Evolutionary conservation across 2,797 vertebrate species (phyloP), one percentile per base, ranked within the genome.

Genomic region (Channa striata): DNA sequence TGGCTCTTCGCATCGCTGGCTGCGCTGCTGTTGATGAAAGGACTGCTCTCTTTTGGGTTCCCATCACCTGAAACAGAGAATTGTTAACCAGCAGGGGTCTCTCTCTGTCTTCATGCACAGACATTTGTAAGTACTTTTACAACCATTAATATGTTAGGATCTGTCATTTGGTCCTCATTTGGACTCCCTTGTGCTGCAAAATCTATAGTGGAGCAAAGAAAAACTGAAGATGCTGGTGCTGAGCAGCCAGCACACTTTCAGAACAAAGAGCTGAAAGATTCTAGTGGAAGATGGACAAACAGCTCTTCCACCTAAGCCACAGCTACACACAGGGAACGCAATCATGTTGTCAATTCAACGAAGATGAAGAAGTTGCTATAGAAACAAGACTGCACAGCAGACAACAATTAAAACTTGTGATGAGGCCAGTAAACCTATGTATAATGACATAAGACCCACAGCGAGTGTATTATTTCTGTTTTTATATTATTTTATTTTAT

Each of bases 41-140:
- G 97, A 69, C 97, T 98, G 93, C 95, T 98, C 83, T 99, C 98
- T 89, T 97, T 99, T 77, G 97, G 96, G 78, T 95, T 96, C 68
- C 95, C 97, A 94, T 99, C 97, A 2, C 95, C 97, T 95, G 87
- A 58, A 87, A 82, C 33, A 78, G 30, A 69, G 21, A 68, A 48
- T 69, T 49, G 72, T 3, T 48, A 23, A 49, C 11, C 0, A 39
- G 40, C 2, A 64, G 8, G 23, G n/a, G n/a, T n/a, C n/a, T 37
- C 11, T 37, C 6, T 30, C 25, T 30, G 25, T 30, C 25, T 30
- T 4, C 6, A 30, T 30, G 25, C 25, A 19, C 8, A 34, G 13
- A 73, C 47, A 25, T 1, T 30, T 14, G 13, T 36, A 14, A 8
- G 23, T 12, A 14, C 2, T 8, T 12, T 49, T 33, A 43, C n/a